A percentile compares a stretch with the other conserved stretches of the same genome.
Conservation (phyloP, 2,797 vertebrate genomes). For the Gobionotothen gibberifrons region DNA sequence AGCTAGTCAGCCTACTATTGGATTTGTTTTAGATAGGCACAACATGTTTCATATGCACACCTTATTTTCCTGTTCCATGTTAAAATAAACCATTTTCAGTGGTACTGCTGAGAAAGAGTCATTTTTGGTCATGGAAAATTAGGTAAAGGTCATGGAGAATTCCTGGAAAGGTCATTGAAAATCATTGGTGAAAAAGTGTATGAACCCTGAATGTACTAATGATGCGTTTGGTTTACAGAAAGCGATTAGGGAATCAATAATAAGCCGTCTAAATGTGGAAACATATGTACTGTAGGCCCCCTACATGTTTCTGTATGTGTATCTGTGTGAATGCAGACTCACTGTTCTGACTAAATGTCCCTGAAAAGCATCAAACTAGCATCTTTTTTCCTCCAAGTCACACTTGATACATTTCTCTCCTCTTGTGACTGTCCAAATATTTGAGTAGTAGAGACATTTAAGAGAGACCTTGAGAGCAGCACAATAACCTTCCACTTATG, state of each 20-base stretch:
- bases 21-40: too few species aligned
- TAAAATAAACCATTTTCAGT: too few species aligned
- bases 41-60: too few species aligned
- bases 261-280: constrained; percentile 24
- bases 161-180: too few species aligned
- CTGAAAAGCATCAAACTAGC: constrained; percentile 36
- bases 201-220: constrained; percentile 28
- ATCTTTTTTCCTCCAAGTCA: constrained; percentile 34
- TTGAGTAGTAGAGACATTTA: constrained; percentile 81
- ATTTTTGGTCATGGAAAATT: too few species aligned
- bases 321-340: constrained; percentile 13
- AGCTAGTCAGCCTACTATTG: too few species aligned
- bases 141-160: too few species aligned
- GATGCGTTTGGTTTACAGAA: constrained; percentile 35
- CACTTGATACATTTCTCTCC: constrained; percentile 80
- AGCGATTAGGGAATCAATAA: constrained; percentile 38
- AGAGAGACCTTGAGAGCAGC: constrained; percentile 78
- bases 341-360: constrained; percentile 14
- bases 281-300: constrained; percentile 1
- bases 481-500: constrained; percentile 80
- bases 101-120: too few species aligned
- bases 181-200: too few species aligned
- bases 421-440: constrained; percentile 84
- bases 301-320: constrained; percentile 22
- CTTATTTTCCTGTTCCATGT: too few species aligned